Percentiles rank a stretch among this genome's conserved stretches.
phyloP scores from a whole-genome alignment of 2,888 invertebrate species.

The Meliscaeva auricollis region DNA sequence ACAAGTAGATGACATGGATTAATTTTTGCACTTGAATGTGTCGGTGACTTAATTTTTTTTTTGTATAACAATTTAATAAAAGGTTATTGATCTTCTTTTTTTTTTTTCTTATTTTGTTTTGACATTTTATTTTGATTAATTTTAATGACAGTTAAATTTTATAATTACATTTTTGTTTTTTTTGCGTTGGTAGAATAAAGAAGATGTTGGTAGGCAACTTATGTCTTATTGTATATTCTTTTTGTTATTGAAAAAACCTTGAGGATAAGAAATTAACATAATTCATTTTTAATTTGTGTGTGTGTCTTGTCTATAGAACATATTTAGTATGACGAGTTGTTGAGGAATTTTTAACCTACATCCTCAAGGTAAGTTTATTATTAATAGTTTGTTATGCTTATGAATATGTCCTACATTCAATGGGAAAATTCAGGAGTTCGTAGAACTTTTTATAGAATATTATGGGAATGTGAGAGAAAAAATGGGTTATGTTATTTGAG shows the following conservation, averaged over 20 bases:
- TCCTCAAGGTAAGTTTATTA: constrained; percentile 1
- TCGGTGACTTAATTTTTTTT: constrained; percentile 25
- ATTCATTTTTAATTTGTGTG: constrained; percentile 49
- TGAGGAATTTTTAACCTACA: constrained; percentile 34
- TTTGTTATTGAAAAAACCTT: not conserved
- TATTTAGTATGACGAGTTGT: not conserved
- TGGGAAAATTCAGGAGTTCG: constrained; percentile 1
- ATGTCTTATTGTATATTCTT: not conserved
- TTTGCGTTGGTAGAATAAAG: not conserved
- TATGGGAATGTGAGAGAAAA: too few species aligned
- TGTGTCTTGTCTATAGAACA: not conserved
- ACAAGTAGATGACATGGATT: constrained; percentile 48
- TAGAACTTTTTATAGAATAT: constrained; percentile 4
- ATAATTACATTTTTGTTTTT: not conserved
- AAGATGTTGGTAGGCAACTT: not conserved
- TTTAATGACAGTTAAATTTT: not conserved
- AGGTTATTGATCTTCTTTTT: constrained; percentile 57
- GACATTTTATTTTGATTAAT: constrained; percentile 15
- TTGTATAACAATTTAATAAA: constrained; percentile 25
- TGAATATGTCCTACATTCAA: not conserved
- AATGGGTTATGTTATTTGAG: too few species aligned
- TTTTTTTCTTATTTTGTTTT: not conserved
- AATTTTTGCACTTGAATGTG: constrained; percentile 27
- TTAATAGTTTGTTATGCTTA: not conserved
- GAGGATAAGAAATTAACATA: constrained; percentile 48